Evolutionary conservation across 2,888 invertebrate genomes (phyloP).

Genomic region (Oxytorus armatus): DNA sequence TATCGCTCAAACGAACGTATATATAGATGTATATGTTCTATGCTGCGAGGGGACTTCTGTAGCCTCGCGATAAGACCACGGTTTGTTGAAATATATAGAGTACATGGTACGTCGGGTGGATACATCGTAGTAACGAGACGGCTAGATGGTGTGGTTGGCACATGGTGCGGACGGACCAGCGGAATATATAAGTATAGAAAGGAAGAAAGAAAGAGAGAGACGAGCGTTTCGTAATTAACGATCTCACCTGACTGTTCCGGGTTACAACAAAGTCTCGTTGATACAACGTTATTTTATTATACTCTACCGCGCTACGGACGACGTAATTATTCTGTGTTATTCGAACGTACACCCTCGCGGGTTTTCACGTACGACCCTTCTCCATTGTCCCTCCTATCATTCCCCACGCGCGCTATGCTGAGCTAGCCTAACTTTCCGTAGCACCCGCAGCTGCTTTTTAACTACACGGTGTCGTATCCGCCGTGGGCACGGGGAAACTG

Average conservation of each 20-base stretch:
- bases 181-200: slow-evolving; percentile 4
- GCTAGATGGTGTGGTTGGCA: slow-evolving; percentile 53
- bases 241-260: slow-evolving; percentile 60
- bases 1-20: slow-evolving; percentile 43
- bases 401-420: too few species aligned
- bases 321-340: slow-evolving; percentile 56
- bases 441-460: too few species aligned
- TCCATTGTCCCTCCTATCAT: too few species aligned
- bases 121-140: slow-evolving; percentile 62
- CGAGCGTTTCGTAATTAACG: slow-evolving; percentile 67
- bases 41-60: slow-evolving; percentile 56
- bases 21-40: slow-evolving; percentile 11
- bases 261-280: slow-evolving; percentile 60
- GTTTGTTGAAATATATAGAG: slow-evolving; percentile 43
- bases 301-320: background rate
- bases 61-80: slow-evolving; percentile 61
- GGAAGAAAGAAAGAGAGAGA: slow-evolving; percentile 5
- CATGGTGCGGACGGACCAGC: slow-evolving; percentile 54
- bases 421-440: too few species aligned
- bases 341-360: slow-evolving; percentile 6
- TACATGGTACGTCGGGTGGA: slow-evolving; percentile 39
- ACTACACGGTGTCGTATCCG: too few species aligned
- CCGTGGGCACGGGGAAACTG: too few species aligned
- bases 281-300: slow-evolving; percentile 62
- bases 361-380: too few species aligned